Base-by-base conservation (phyloP, 2,797 vertebrate species). In the Synaphobranchus kaupii region DNA sequence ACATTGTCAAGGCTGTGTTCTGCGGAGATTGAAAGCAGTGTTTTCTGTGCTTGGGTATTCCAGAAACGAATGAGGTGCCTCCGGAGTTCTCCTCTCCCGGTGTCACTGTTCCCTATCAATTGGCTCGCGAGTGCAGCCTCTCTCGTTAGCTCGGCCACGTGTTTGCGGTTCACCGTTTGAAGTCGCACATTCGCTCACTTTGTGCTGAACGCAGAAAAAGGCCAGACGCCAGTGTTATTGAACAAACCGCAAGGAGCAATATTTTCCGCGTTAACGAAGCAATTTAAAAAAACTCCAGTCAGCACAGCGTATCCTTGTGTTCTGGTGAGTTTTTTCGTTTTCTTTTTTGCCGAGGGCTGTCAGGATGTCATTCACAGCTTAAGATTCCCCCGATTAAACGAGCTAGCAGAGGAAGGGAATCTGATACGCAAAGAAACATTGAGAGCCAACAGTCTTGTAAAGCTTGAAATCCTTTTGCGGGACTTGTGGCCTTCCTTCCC, bases 121-220 rank as follows among this genome's bases (percentile, higher is more conserved):
- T 44, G 71, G 31, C 73, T 86, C 71, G 31, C 60, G 66, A 22
- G 71, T 8, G 50, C 50, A 31, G 85, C 73, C 60, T 22, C 54
- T 86, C 71, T 25, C 71, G 12, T 56, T 85, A 52, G 84, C 85
- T 44, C 17, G 54, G 85, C 52, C 5, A 58, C 76, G 80, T 86
- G 54, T 66, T 86, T 82, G 85, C 13, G 85, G 85, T 82, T 58
- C 0, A 25, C 76, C n/a, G 56, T 86, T 60, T 86, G 56, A 86
- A 86, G 85, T 86, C n/a, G 31, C 56, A 9, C 47, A 58, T 47
- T 86, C 28, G 28, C 52, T 73, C 85, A 25, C 44, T 86, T 82
- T 66, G 60, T 82, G 78, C 8, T 22, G 22, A 25, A 31, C 28
- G 6, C 85, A 86, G 76, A 48, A 66, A 82, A 86, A 86, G 39